Evolutionary conservation across 2,888 invertebrate genomes (phyloP).

Genomic region (Sthenelais limicola): DNA sequence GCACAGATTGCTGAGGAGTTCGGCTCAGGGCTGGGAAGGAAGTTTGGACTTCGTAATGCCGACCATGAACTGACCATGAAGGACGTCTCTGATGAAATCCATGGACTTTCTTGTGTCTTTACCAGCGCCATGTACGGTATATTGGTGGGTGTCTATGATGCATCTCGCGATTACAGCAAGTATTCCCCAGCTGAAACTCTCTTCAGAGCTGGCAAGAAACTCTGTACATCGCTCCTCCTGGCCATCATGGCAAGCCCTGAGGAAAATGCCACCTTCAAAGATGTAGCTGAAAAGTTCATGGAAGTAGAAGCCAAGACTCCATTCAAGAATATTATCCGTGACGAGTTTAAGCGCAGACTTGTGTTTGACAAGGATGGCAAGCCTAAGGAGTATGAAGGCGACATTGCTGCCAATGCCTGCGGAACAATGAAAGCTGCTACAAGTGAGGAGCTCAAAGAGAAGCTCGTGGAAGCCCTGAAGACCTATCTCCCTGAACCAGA

Average conservation of each 20-base stretch:
- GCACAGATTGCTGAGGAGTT: constrained; percentile 34
- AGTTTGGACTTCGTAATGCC: constrained; percentile 38
- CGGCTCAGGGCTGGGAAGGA: constrained; percentile 28
- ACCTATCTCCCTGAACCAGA: constrained; percentile 12
- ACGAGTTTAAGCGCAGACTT: constrained; percentile 10
- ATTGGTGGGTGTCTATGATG: constrained; percentile 26
- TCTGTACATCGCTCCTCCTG: constrained; percentile 1
- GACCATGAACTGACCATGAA: constrained; percentile 22
- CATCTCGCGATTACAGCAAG: constrained; percentile 25
- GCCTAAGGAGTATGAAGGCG: constrained; percentile 29
- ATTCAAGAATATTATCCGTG: constrained; percentile 21
- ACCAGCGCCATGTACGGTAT: constrained; percentile 40
- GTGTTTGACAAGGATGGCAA: constrained; percentile 28
- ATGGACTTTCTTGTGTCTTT: constrained; percentile 24
- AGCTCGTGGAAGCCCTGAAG: constrained; percentile 13
- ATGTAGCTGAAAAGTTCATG: constrained; percentile 25
- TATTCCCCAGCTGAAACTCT: constrained; percentile 33
- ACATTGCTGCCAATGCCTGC: constrained; percentile 10
- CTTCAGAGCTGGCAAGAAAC: constrained; percentile 33
- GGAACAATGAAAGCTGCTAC: constrained; percentile 23
- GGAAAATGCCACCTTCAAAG: not conserved
- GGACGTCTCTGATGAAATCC: constrained; percentile 24
- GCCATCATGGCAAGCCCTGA: constrained; percentile 25
- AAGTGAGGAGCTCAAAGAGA: not conserved
- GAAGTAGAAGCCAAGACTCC: not conserved